Evolutionary conservation across 2,113 vertebrate species (phyloP).

Genomic region (Amphiprion ocellaris): DNA sequence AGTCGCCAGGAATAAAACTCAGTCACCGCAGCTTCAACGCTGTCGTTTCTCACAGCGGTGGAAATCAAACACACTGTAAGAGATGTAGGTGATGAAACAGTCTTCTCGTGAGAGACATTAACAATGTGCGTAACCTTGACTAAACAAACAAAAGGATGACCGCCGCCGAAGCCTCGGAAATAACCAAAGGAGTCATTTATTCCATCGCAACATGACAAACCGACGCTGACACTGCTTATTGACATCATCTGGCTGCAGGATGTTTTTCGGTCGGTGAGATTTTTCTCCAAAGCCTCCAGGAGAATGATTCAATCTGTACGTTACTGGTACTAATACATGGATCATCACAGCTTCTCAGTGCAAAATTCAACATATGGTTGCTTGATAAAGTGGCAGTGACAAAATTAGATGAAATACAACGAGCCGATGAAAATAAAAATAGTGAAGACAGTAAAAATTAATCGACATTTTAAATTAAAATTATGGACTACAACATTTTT

Average conservation of each 20-base stretch:
- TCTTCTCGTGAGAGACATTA: constrained; percentile 26
- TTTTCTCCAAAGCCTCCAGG: background rate
- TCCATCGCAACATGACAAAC: background rate
- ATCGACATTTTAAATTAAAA: too few relatives aligned
- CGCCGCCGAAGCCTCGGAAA: background rate
- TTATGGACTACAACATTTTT: background rate
- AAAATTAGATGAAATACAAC: background rate
- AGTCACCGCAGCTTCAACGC: constrained; percentile 30
- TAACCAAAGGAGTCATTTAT: constrained; percentile 1
- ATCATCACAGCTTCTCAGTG: background rate
- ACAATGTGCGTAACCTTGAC: constrained; percentile 50
- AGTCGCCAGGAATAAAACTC: constrained; percentile 49
- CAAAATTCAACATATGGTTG: background rate
- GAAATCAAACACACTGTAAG: constrained; percentile 45
- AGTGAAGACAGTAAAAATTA: background rate
- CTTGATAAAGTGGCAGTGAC: background rate
- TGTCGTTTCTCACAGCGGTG: constrained; percentile 27
- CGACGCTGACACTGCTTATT: background rate
- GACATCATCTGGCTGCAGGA: background rate
- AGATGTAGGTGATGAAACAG: constrained; percentile 43
- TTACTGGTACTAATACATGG: background rate
- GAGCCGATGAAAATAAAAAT: background rate
- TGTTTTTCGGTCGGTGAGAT: background rate
- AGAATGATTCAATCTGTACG: background rate
- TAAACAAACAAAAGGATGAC: constrained; percentile 12